Percentiles rank a stretch among this genome's conserved stretches.
Evolutionary conservation across 1,140 invertebrate genomes (phyloP).

Genomic region (Bombus picipes): DNA sequence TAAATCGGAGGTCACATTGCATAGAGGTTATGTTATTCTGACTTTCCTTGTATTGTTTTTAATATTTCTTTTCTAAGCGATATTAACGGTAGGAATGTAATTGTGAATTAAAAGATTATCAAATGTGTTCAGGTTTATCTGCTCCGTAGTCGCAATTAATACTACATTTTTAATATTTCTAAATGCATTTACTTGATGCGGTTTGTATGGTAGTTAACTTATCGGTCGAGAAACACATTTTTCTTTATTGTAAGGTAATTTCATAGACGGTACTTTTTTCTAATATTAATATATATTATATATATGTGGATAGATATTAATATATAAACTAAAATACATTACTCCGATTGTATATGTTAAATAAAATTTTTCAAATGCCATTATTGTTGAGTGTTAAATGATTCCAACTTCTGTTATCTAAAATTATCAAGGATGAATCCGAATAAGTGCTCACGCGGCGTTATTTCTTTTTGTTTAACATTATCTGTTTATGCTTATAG

Average conservation of each 20-base stretch:
- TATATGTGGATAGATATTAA: too few species aligned
- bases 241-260: background rate
- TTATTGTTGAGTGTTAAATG: background rate
- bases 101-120: background rate
- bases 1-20: constrained; percentile 44
- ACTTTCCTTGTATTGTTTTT: background rate
- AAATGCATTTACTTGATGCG: constrained; percentile 17
- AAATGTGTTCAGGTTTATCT: background rate
- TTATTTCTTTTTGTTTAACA: background rate
- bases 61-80: background rate
- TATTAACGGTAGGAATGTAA: too few species aligned
- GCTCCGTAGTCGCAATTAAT: background rate
- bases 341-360: background rate
- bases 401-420: background rate
- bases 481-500: background rate
- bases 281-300: background rate
- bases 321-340: too few species aligned
- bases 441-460: background rate
- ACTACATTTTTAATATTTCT: background rate
- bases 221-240: constrained; percentile 9
- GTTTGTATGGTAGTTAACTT: constrained; percentile 13
- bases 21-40: constrained; percentile 68
- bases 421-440: background rate
- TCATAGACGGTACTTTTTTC: constrained; percentile 1
- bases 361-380: background rate